These are phyloP conservation scores for Poeciliopsis infans DNA, from an alignment of 2,797 vertebrate species.

Conservation along the genomic window DNA sequence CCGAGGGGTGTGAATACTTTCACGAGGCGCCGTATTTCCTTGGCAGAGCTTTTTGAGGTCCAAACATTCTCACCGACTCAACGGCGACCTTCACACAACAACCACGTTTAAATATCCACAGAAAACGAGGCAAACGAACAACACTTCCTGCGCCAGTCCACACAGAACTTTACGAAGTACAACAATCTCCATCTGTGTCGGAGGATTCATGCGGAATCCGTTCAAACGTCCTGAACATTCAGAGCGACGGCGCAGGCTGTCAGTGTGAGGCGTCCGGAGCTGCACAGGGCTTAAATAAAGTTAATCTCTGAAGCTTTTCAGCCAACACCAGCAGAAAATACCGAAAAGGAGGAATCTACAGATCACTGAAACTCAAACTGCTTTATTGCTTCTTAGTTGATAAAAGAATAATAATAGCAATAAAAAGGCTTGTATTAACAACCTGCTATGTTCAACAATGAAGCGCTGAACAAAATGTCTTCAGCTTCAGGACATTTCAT, in stretches of 20 bases:
- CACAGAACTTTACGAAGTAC: not conserved
- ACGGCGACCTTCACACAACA: not conserved
- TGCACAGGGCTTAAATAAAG: no score
- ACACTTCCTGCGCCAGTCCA: not conserved
- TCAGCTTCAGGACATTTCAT: not conserved
- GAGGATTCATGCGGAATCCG: not conserved
- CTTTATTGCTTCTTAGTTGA: not conserved
- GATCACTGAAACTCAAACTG: not conserved
- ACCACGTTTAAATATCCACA: not conserved
- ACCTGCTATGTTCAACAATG: not conserved
- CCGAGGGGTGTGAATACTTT: not conserved
- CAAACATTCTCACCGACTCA: not conserved
- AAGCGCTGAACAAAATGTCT: not conserved
- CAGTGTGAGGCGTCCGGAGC: not conserved
- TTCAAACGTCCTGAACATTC: constrained; percentile 15
- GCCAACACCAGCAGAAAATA: no score
- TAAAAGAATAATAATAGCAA: not conserved
- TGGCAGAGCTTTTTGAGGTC: not conserved
- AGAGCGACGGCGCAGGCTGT: not conserved
- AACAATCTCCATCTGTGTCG: not conserved
- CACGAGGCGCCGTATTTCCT: not conserved
- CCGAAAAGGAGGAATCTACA: not conserved
- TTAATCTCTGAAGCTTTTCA: no score
- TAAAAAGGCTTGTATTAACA: not conserved
- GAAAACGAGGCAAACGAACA: not conserved